Evolutionary conservation across 2,113 vertebrate species (phyloP).

Genomic region (Monarcha castaneiventris): DNA sequence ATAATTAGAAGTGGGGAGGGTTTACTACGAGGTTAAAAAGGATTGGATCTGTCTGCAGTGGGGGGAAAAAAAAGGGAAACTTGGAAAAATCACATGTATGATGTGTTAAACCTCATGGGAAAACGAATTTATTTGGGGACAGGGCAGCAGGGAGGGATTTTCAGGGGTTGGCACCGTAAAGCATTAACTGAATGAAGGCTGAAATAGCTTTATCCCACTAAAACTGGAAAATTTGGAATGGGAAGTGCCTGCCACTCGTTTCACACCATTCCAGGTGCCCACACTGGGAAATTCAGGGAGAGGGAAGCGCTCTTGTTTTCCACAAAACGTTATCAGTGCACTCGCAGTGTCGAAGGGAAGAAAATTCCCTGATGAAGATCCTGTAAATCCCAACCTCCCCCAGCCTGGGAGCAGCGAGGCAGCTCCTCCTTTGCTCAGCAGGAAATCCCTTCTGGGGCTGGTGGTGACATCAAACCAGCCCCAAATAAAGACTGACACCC

Average conservation of each 20-base stretch:
- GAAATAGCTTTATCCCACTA: neutral
- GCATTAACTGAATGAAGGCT: neutral
- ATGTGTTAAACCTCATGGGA: neutral
- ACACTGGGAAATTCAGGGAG: neutral
- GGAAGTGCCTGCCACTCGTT: neutral
- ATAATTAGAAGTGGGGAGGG: neutral
- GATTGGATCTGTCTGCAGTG: neutral
- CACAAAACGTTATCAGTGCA: neutral
- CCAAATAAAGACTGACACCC: neutral
- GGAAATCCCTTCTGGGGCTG: neutral
- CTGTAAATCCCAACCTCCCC: neutral
- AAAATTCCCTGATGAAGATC: neutral
- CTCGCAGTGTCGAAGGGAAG: rapidly evolving
- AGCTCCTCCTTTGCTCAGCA: neutral
- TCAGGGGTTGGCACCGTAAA: neutral
- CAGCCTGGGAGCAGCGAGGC: neutral
- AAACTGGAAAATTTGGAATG: neutral
- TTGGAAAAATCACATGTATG: neutral
- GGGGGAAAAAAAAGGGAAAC: neutral
- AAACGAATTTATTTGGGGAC: neutral
- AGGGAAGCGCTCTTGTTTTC: neutral
- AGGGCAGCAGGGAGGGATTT: neutral
- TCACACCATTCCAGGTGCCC: rapidly evolving
- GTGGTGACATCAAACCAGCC: neutral
- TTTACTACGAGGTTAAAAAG: neutral